Evolutionary conservation across 2,797 vertebrate genomes (phyloP), one percentile per base, ranked within the genome.

Genomic region (Kryptolebias ocellatus): DNA sequence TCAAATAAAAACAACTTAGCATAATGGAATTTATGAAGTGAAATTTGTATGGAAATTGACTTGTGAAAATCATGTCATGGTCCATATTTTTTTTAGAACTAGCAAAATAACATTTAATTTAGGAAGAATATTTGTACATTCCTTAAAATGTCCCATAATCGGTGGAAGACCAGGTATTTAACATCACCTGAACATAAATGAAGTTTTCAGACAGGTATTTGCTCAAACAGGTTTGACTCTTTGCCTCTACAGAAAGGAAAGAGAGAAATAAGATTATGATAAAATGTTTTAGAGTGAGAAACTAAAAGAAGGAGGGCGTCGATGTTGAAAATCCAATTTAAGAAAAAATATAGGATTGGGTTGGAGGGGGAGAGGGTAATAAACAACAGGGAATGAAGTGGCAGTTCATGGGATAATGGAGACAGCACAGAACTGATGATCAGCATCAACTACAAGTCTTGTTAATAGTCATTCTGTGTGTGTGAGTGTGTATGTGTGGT

Each of bases 391-490:
- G 37, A 50, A 67, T 70, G 58, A 74, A 76, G 69, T 62, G 56
- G 50, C 52, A 80, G 54, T 70, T 73, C 45, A 68, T 67, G 50
- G 52, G 31, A 45, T 53, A 67, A 70, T 17, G 31, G 53, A 78
- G 76, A 72, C 57, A 63, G 53, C 18, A 5, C 34, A 62, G 55
- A 69, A 74, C 57, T 53, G 50, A 82, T 83, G 79, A 64, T 69
- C 59, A 53, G 57, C 72, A 81, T 78, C 70, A 74, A 63, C 73
- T 54, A 68, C 54, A 67, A 67, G 59, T 69, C 62, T 79, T 2
- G 14, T 65, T 78, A 67, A 80, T 54, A 68, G 76, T 60, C 60
- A 60, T 29, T 45, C 31, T 70, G 55, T 42, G 31, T 37, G 44
- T 57, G 53, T 47, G 46, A 18, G 46, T 18, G 20, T 62, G 70